Percentiles rank a stretch among this genome's conserved stretches.
Evolutionary conservation across 2,113 vertebrate species (phyloP).

Genomic region (Vidua chalybeata): DNA sequence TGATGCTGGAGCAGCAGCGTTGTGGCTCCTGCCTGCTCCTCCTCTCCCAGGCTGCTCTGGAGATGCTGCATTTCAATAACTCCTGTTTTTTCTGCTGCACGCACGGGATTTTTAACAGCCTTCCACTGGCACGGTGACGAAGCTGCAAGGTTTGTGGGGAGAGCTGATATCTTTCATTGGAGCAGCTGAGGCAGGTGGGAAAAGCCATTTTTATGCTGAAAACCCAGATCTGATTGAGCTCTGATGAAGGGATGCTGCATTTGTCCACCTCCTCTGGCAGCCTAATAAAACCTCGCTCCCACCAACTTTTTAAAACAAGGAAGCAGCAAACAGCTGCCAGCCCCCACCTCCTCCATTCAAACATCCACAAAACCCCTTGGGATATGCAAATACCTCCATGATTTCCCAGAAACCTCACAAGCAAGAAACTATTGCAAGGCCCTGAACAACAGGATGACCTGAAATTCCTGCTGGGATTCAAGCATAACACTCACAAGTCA

Average conservation of each 20-base stretch:
- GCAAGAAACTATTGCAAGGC: neutral
- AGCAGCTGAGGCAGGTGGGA: neutral
- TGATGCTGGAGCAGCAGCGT: accelerated
- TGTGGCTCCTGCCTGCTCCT: neutral
- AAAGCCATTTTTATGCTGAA: neutral
- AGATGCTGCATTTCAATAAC: neutral
- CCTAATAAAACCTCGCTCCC: neutral
- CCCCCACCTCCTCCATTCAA: neutral
- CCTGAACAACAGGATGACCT: neutral
- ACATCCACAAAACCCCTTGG: neutral
- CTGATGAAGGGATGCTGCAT: neutral
- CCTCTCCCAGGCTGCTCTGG: neutral
- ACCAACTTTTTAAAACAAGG: neutral
- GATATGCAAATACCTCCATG: neutral
- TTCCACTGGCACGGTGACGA: neutral
- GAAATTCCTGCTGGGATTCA: neutral
- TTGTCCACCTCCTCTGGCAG: neutral
- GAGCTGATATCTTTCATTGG: neutral
- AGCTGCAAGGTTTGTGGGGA: neutral
- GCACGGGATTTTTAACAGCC: neutral
- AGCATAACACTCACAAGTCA: neutral
- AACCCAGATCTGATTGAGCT: neutral
- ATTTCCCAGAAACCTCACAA: neutral
- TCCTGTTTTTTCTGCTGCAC: neutral
- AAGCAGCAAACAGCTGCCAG: neutral